These are phyloP conservation scores for Empis livida DNA, from an alignment of 2,888 invertebrate genomes.

Conservation along the genomic window DNA sequence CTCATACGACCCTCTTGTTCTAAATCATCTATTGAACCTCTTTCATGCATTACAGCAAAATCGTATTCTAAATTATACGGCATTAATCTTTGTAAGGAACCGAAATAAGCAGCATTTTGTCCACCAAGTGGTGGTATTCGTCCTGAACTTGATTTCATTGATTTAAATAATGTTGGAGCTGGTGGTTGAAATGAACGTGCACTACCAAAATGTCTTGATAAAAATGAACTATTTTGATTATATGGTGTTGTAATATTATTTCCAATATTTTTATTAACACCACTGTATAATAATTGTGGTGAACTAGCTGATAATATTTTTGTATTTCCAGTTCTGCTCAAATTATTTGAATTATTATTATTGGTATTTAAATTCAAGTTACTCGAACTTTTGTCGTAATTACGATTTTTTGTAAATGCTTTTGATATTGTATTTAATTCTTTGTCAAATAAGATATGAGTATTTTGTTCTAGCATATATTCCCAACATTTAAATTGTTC, in stretches of 20 bases:
- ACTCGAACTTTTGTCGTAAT: slow-evolving; percentile 9
- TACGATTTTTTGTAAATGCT: slow-evolving; percentile 39
- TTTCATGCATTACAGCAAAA: slow-evolving; percentile 70
- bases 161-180: slow-evolving; percentile 15
- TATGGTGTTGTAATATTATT: slow-evolving; percentile 21
- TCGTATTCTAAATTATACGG: slow-evolving; percentile 74
- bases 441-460: slow-evolving; percentile 75
- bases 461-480: slow-evolving; percentile 84
- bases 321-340: slow-evolving; percentile 23
- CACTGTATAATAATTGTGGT: slow-evolving; percentile 42
- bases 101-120: slow-evolving; percentile 78
- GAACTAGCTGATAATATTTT: slow-evolving; percentile 57
- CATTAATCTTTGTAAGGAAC: slow-evolving; percentile 70
- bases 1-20: slow-evolving; percentile 76
- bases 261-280: slow-evolving; percentile 15
- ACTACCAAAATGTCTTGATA: slow-evolving; percentile 67
- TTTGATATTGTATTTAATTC: slow-evolving; percentile 68
- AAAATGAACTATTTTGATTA: slow-evolving; percentile 36
- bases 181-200: slow-evolving; percentile 61
- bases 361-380: slow-evolving; percentile 13
- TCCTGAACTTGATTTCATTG: slow-evolving; percentile 41
- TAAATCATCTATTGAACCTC: slow-evolving; percentile 49
- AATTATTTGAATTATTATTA: slow-evolving; percentile 18
- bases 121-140: slow-evolving; percentile 47
- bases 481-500: slow-evolving; percentile 90